Conservation (phyloP, 2,888 invertebrate genomes). For the Cryptops parisi region DNA sequence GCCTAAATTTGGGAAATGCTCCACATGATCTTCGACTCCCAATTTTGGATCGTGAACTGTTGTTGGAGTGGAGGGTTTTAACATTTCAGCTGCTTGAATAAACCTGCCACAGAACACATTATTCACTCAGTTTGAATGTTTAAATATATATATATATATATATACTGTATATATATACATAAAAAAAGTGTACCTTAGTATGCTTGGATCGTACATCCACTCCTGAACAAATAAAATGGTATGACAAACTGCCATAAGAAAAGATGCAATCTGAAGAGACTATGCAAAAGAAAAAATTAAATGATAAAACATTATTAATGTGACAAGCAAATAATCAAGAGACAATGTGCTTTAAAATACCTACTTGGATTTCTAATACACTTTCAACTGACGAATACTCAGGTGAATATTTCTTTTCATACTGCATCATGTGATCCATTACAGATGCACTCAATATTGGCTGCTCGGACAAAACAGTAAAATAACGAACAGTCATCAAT, state of each 20-base stretch:
- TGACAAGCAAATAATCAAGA: too few species aligned
- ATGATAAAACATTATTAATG: too few species aligned
- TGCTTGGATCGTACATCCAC: constrained; percentile 70
- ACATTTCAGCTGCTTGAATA: constrained; percentile 69
- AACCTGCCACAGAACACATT: constrained; percentile 42
- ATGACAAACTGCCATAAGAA: constrained; percentile 78
- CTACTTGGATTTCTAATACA: constrained; percentile 17
- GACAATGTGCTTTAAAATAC: not conserved
- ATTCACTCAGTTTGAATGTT: too few species aligned
- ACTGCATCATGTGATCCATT: constrained; percentile 20
- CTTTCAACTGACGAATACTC: constrained; percentile 18
- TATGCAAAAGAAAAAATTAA: constrained; percentile 36
- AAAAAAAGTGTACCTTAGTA: constrained; percentile 30
- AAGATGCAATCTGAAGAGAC: constrained; percentile 64
- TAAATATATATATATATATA: too few species aligned
- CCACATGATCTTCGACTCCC: constrained; percentile 42
- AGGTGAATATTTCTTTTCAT: constrained; percentile 18
- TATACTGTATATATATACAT: too few species aligned
- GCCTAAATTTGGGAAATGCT: constrained; percentile 63
- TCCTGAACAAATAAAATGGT: constrained; percentile 76
- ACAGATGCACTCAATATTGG: constrained; percentile 19
- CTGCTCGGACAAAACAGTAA: constrained; percentile 24
- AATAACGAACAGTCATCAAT: too few species aligned
- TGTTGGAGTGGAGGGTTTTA: constrained; percentile 59
- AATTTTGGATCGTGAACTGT: constrained; percentile 38